phyloP scores from a whole-genome alignment of 2,888 invertebrate species.

The Phyllotreta striolata region DNA sequence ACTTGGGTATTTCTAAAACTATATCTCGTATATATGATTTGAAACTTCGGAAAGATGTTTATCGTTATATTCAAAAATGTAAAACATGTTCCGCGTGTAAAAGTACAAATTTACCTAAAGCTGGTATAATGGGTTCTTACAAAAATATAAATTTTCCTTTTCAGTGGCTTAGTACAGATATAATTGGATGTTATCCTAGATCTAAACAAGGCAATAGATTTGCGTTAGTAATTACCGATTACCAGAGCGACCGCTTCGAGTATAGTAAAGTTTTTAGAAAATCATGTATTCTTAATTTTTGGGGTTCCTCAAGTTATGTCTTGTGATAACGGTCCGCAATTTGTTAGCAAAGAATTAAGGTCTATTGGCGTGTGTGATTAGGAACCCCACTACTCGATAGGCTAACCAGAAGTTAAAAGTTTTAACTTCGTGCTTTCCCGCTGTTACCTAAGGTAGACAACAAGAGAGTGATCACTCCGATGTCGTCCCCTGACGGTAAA shows the following conservation, averaged over 20 bases:
- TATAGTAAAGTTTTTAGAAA: conserved; percentile 25
- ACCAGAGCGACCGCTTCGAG: conserved; percentile 10
- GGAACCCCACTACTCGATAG: too few relatives aligned
- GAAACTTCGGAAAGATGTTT: conserved; percentile 27
- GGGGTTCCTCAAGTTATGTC: conserved; percentile 32
- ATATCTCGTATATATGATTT: conserved; percentile 35
- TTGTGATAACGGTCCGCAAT: conserved; percentile 34
- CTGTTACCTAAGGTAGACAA: too few relatives aligned
- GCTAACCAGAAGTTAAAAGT: too few relatives aligned
- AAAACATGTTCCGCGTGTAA: conserved; percentile 34
- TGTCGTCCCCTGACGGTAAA: too few relatives aligned
- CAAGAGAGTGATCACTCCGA: too few relatives aligned
- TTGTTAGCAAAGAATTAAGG: conserved; percentile 26
- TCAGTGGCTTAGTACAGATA: conserved; percentile 36
- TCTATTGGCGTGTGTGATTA: too few relatives aligned
- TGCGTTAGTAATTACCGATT: conserved; percentile 38
- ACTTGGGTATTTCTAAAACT: conserved; percentile 46
- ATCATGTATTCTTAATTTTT: conserved; percentile 31
- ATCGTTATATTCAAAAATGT: conserved; percentile 35
- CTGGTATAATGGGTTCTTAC: conserved; percentile 35
- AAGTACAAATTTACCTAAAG: conserved; percentile 33
- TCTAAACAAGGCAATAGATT: conserved; percentile 32
- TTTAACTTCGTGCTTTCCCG: too few relatives aligned
- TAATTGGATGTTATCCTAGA: conserved; percentile 40
- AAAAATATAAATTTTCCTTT: conserved; percentile 31